Conservation (phyloP, 1,140 invertebrate genomes). For the Phocides pigmalion region DNA sequence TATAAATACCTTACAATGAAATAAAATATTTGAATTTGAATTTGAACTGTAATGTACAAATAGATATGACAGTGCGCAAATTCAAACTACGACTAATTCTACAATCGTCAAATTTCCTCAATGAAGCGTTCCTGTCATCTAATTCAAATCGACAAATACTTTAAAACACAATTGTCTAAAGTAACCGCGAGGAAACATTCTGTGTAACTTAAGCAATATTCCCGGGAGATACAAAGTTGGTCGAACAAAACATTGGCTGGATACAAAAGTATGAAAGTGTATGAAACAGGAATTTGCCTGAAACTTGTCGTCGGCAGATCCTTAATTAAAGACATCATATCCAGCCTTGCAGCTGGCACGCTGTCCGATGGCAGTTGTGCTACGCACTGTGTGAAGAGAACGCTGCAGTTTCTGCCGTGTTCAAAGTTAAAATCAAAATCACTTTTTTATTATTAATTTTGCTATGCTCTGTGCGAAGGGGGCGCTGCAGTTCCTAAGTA, state of each 20-base stretch:
- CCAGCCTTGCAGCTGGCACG: slow-evolving; percentile 40
- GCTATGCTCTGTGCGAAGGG: too few relatives aligned
- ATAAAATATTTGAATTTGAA: too few relatives aligned
- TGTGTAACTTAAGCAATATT: slow-evolving; percentile 25
- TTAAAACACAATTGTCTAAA: background rate
- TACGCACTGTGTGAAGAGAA: slow-evolving; percentile 20
- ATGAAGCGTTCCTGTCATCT: too few relatives aligned
- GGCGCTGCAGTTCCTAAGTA: too few relatives aligned
- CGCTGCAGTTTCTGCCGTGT: slow-evolving; percentile 12
- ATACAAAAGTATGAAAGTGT: slow-evolving; percentile 31
- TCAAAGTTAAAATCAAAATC: too few relatives aligned
- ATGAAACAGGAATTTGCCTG: slow-evolving; percentile 29
- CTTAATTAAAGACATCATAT: slow-evolving; percentile 49
- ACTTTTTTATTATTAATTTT: too few relatives aligned
- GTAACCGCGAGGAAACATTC: background rate
- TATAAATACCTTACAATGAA: too few relatives aligned
- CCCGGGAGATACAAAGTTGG: slow-evolving; percentile 16
- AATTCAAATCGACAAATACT: too few relatives aligned
- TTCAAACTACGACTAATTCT: too few relatives aligned
- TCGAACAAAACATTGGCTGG: slow-evolving; percentile 22
- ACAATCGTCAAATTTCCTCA: too few relatives aligned
- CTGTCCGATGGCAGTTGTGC: slow-evolving; percentile 11
- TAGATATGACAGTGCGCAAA: too few relatives aligned
- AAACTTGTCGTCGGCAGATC: slow-evolving; percentile 41
- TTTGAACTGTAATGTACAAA: too few relatives aligned